phyloP scores from a whole-genome alignment of 2,888 invertebrate species.

The Hyposoter dolosus region DNA sequence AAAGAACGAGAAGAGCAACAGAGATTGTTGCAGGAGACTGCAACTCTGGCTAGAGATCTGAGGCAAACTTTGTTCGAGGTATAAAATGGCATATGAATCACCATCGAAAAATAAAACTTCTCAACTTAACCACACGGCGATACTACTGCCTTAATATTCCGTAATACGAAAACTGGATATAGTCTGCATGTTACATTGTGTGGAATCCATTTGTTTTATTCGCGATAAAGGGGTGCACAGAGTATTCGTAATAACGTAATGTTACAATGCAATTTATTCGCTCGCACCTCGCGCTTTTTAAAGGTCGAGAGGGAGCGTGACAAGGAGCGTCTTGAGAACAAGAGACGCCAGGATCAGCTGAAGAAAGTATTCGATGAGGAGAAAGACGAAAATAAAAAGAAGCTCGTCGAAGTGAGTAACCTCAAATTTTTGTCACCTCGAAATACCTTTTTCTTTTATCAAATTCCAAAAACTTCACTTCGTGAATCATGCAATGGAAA shows the following conservation, averaged over 20 bases:
- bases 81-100: conserved; percentile 4
- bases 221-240: neutral
- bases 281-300: conserved; percentile 63
- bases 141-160: conserved; percentile 12
- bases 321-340: conserved; percentile 94
- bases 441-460: neutral
- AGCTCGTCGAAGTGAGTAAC: conserved; percentile 87
- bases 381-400: conserved; percentile 94
- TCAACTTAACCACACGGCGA: neutral
- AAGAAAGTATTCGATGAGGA: conserved; percentile 95
- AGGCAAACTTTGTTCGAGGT: conserved; percentile 94
- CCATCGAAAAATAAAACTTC: conserved; percentile 14
- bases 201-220: conserved; percentile 33
- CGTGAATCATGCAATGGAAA: neutral
- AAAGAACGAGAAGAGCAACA: conserved; percentile 97
- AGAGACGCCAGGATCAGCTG: conserved; percentile 93
- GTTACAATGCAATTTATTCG: conserved; percentile 68
- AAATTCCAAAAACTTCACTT: neutral
- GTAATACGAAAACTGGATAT: conserved; percentile 7
- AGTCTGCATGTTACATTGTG: conserved; percentile 12
- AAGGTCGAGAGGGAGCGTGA: conserved; percentile 95
- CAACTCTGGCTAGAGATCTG: conserved; percentile 94
- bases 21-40: conserved; percentile 95
- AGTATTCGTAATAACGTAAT: conserved; percentile 56
- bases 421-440: neutral